Evolutionary conservation across 1,140 invertebrate genomes (phyloP).

Genomic region (Diploscapter pachys): DNA sequence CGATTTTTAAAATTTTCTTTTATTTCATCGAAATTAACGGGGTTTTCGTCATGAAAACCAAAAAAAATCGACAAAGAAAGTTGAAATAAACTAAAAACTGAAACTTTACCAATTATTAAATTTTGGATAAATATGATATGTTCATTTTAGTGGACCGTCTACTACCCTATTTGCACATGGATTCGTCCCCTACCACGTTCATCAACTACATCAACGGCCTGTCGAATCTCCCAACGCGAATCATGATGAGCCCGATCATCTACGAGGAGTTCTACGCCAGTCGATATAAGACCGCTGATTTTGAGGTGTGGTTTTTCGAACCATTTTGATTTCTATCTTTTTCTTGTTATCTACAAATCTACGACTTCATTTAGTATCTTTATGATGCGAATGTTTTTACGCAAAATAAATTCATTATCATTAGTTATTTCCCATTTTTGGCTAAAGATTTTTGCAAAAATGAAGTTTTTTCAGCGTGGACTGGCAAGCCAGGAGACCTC

Average conservation of each 20-base stretch:
- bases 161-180: slow-evolving; percentile 14
- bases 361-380: neutral
- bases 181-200: slow-evolving; percentile 1
- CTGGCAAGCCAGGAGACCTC: too few relatives aligned
- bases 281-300: neutral
- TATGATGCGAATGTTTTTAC: neutral
- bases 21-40: too few relatives aligned
- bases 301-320: neutral
- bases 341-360: neutral
- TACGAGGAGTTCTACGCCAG: slow-evolving; percentile 26
- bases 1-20: too few relatives aligned
- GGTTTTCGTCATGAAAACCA: too few relatives aligned
- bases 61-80: too few relatives aligned
- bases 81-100: too few relatives aligned
- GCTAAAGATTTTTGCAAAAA: neutral
- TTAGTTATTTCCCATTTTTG: neutral
- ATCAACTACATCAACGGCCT: slow-evolving; percentile 26
- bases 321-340: neutral
- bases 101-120: neutral
- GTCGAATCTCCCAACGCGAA: slow-evolving; percentile 25
- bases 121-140: neutral
- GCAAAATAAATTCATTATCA: neutral
- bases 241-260: slow-evolving; percentile 23
- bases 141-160: slow-evolving; percentile 8
- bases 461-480: too few relatives aligned